Percentiles rank a stretch among this genome's conserved stretches.
These are phyloP conservation scores for Harpagifer antarcticus DNA, from an alignment of 2,797 vertebrate genomes.

Conservation along the genomic window DNA sequence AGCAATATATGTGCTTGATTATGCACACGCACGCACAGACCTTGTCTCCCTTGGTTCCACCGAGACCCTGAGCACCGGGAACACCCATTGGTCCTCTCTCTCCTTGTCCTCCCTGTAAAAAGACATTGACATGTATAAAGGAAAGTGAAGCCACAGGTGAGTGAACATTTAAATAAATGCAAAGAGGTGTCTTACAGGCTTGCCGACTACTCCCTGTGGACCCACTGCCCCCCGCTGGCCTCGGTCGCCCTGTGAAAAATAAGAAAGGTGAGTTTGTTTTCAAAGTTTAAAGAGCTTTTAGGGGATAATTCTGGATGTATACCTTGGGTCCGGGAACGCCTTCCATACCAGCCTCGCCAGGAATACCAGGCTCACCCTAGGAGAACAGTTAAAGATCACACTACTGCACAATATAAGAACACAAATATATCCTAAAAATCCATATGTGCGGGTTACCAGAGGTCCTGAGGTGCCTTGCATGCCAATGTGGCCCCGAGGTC, in stretches of 20 bases:
- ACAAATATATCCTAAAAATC: not conserved
- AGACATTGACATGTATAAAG: not conserved
- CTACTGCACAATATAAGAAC: not conserved
- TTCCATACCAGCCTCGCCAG: conserved; percentile 90
- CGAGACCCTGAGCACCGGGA: conserved; percentile 93
- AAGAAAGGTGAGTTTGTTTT: conserved; percentile 25
- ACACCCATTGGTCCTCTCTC: conserved; percentile 92
- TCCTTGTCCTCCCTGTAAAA: conserved; percentile 90
- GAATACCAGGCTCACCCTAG: conserved; percentile 94
- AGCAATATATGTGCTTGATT: not conserved
- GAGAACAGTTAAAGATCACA: not conserved
- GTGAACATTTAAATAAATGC: not conserved
- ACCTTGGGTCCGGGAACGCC: conserved; percentile 94
- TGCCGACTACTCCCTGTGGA: conserved; percentile 87
- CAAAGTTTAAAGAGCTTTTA: not conserved
- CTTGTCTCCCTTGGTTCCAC: conserved; percentile 95
- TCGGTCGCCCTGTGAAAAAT: conserved; percentile 89
- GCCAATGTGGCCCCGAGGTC: conserved; percentile 88
- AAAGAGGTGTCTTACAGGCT: conserved; percentile 81
- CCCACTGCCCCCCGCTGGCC: conserved; percentile 93
- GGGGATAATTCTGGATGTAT: conserved; percentile 36
- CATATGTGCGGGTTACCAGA: conserved; percentile 78
- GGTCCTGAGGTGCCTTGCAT: conserved; percentile 88
- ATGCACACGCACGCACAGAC: conserved; percentile 75
- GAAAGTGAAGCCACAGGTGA: not conserved